Percentiles rank a stretch among this genome's conserved stretches.
phyloP scores from a whole-genome alignment of 2,888 invertebrate genomes.

The Synanthedon myopaeformis region DNA sequence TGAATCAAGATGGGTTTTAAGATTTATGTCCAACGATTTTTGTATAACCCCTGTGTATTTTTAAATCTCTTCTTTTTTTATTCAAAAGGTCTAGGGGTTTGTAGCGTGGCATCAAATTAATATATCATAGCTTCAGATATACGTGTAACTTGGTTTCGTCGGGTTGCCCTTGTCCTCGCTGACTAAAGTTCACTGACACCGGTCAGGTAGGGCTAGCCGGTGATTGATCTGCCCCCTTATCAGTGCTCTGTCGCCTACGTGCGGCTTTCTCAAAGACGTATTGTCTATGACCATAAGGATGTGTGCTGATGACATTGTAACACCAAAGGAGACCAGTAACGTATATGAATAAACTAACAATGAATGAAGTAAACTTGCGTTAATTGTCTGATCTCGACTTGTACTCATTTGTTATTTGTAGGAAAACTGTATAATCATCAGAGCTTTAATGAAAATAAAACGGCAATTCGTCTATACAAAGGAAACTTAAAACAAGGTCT shows the following conservation, averaged over 20 bases:
- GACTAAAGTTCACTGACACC: conserved; percentile 50
- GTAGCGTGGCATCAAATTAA: not conserved
- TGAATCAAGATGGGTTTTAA: conserved; percentile 40
- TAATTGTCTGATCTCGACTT: too few relatives aligned
- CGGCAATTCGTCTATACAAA: too few relatives aligned
- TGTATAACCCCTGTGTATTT: conserved; percentile 12
- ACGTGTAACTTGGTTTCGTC: conserved; percentile 37
- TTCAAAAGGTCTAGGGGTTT: not conserved
- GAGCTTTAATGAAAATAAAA: too few relatives aligned
- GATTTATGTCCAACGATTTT: conserved; percentile 44
- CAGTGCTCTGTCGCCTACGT: conserved; percentile 59
- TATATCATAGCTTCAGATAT: conserved; percentile 33
- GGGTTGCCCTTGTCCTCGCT: conserved; percentile 35
- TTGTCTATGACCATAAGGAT: conserved; percentile 47
- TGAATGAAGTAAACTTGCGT: not conserved
- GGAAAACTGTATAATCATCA: too few relatives aligned
- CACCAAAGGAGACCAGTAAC: not conserved
- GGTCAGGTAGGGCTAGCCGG: conserved; percentile 59
- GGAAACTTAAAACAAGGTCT: too few relatives aligned
- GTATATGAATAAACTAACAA: not conserved
- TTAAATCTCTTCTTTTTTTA: conserved; percentile 4
- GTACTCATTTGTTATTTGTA: too few relatives aligned
- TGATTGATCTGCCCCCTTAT: conserved; percentile 68
- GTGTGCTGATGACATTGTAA: conserved; percentile 37
- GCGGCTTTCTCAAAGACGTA: conserved; percentile 64